Conservation (phyloP, 2,797 vertebrate genomes). For the Falco peregrinus region DNA sequence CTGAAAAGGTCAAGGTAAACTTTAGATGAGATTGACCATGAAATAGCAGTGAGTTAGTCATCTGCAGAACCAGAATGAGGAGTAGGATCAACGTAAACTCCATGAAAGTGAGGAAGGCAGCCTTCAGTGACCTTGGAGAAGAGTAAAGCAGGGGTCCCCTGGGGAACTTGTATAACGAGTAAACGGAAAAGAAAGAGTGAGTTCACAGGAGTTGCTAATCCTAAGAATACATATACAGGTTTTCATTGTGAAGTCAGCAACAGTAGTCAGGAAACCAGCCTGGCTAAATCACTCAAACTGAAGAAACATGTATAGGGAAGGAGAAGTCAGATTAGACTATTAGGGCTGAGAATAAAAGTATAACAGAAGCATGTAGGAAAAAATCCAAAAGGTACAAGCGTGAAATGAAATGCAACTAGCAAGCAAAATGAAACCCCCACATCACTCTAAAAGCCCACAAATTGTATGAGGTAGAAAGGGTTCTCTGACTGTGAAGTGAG, state of each 20-base stretch:
- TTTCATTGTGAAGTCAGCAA: not conserved
- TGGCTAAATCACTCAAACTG: not conserved
- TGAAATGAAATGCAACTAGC: not conserved
- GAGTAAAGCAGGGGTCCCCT: not conserved
- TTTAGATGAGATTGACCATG: not conserved
- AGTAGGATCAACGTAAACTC: not conserved
- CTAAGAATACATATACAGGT: not conserved
- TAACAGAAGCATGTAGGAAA: not conserved
- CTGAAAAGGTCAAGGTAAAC: not conserved
- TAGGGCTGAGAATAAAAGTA: not conserved
- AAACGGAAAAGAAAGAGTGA: not conserved
- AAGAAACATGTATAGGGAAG: not conserved
- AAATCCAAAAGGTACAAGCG: not conserved
- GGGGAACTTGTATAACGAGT: not conserved
- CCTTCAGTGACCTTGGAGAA: not conserved
- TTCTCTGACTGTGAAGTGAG: not conserved
- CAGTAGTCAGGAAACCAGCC: not conserved
- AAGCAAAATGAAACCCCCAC: not conserved
- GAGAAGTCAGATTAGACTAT: not conserved
- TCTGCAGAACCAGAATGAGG: not conserved
- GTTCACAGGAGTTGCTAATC: not conserved
- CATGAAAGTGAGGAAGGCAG: not conserved
- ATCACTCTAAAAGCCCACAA: not conserved
- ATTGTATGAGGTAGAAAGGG: not conserved
- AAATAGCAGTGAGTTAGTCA: not conserved